Percentiles rank a stretch among this genome's conserved stretches.
phyloP scores from a whole-genome alignment of 2,113 vertebrate species.

The Mustela lutreola region DNA sequence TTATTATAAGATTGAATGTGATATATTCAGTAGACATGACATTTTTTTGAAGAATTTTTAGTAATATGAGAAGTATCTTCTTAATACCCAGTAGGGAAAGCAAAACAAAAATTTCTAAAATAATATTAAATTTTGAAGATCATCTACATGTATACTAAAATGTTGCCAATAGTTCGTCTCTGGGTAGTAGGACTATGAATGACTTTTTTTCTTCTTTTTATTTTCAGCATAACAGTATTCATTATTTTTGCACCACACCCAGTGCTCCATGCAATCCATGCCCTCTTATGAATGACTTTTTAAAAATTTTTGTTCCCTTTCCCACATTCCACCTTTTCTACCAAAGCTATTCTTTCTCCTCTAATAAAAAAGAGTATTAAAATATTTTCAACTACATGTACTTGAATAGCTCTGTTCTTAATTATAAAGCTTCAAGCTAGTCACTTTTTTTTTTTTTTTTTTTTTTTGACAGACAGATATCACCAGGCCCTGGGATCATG shows the following conservation, averaged over 20 bases:
- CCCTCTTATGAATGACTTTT: not conserved
- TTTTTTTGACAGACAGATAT: too few species aligned
- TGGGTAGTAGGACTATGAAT: not conserved
- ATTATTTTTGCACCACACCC: too few species aligned
- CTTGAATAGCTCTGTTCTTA: not conserved
- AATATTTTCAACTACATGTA: not conserved
- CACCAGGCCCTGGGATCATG: too few species aligned
- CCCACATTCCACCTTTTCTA: not conserved
- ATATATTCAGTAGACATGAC: not conserved
- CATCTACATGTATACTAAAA: not conserved
- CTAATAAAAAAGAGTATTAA: not conserved
- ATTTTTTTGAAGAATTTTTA: not conserved
- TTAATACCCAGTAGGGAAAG: not conserved
- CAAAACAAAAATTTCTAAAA: not conserved
- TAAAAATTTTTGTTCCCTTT: not conserved
- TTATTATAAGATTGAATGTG: not conserved
- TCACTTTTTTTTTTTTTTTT: too few species aligned
- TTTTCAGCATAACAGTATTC: too few species aligned
- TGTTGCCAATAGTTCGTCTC: not conserved
- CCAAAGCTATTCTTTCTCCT: not conserved
- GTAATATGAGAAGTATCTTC: not conserved
- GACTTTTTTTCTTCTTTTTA: not conserved
- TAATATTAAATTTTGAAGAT: slow-evolving; percentile 1
- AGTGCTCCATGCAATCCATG: too few species aligned
- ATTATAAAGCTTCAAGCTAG: not conserved